Percentiles rank a stretch among this genome's conserved stretches.
Conservation (phyloP, 1,140 invertebrate genomes). For the Adelges cooleyi region DNA sequence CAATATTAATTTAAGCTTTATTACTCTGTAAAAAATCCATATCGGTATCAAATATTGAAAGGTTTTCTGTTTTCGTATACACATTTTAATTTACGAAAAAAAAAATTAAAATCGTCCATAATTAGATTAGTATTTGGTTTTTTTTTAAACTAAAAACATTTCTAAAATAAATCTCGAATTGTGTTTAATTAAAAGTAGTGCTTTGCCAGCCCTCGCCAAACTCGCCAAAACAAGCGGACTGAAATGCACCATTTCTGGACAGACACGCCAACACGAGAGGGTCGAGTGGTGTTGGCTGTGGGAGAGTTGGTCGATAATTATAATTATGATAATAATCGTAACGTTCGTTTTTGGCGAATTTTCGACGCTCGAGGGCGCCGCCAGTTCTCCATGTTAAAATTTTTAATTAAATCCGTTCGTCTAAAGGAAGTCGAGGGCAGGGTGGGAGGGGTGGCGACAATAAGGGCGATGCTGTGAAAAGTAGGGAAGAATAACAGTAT, state of each 20-base stretch:
- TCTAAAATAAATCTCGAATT: too few species aligned
- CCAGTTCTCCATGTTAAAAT: constrained; percentile 18
- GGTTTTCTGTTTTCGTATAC: too few species aligned
- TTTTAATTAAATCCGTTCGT: constrained; percentile 28
- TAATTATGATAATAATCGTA: constrained; percentile 28
- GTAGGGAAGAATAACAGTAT: constrained; percentile 23
- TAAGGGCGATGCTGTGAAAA: neutral
- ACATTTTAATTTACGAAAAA: too few species aligned
- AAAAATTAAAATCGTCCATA: too few species aligned
- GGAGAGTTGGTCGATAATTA: constrained; percentile 19
- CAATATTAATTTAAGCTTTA: too few species aligned
- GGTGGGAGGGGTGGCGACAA: neutral
- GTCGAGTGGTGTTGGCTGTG: neutral
- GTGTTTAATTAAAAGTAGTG: constrained; percentile 28
- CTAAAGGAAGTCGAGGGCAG: neutral
- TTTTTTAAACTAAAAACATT: too few species aligned
- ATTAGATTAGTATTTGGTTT: too few species aligned
- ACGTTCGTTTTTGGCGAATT: constrained; percentile 25
- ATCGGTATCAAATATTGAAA: too few species aligned
- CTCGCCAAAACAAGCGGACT: neutral
- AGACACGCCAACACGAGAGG: neutral
- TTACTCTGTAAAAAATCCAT: too few species aligned
- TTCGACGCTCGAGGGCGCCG: constrained; percentile 21
- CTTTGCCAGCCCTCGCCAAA: neutral
- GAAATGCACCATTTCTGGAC: neutral